These are phyloP conservation scores for Drosophila dives DNA, from an alignment of 2,888 invertebrate genomes.

Conservation along the genomic window DNA sequence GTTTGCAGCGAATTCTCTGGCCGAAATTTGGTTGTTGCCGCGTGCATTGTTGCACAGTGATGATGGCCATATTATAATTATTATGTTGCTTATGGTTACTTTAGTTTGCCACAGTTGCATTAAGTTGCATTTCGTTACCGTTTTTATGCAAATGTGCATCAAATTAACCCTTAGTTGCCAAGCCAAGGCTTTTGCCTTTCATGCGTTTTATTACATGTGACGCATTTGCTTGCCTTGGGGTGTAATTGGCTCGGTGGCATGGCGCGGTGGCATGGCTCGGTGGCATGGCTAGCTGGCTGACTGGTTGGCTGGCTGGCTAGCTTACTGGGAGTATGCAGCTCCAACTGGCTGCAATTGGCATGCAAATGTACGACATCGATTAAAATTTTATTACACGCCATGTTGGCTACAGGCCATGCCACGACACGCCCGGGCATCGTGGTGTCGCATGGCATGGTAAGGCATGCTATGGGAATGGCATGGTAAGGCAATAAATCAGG, in stretches of 20 bases:
- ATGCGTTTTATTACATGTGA: conserved; percentile 76
- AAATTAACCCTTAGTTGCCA: conserved; percentile 56
- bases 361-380: conserved; percentile 82
- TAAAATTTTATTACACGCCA: conserved; percentile 81
- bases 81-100: conserved; percentile 48
- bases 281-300: conserved; percentile 27
- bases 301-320: neutral
- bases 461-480: conserved; percentile 27
- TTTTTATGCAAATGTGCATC: conserved; percentile 73
- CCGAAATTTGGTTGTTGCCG: conserved; percentile 17
- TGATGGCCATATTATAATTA: conserved; percentile 48
- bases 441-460: neutral
- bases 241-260: conserved; percentile 50
- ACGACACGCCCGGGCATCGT: conserved; percentile 45
- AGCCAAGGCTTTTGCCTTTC: conserved; percentile 53
- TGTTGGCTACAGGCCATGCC: conserved; percentile 59
- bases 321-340: neutral
- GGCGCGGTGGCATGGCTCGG: neutral
- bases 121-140: conserved; percentile 38
- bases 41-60: conserved; percentile 20
- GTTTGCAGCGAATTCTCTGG: conserved; percentile 4
- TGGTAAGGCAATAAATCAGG: conserved; percentile 74
- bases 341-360: conserved; percentile 67
- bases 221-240: conserved; percentile 69
- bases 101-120: conserved; percentile 35